Conservation (phyloP, 2,797 vertebrate genomes). For the Oophaga sylvatica region DNA sequence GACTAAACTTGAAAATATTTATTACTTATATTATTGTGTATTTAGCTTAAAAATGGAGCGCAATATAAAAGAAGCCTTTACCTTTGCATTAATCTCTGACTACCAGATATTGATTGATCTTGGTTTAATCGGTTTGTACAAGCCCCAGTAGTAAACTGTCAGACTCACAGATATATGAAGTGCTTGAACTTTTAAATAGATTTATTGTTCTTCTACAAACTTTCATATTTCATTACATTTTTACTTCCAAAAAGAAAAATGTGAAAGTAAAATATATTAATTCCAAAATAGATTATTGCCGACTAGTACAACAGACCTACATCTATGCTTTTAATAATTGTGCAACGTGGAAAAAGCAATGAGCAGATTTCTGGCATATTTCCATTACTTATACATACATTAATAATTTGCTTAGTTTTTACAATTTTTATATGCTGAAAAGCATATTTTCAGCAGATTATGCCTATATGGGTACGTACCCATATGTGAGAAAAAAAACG, state of each 20-base stretch:
- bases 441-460: too few relatives aligned
- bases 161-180: slow-evolving; percentile 42
- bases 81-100: slow-evolving; percentile 43
- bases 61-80: slow-evolving; percentile 42
- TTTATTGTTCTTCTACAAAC: slow-evolving; percentile 50
- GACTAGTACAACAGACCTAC: not conserved
- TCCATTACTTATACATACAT: not conserved
- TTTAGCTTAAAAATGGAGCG: slow-evolving; percentile 8
- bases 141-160: slow-evolving; percentile 48
- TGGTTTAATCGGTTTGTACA: slow-evolving; percentile 51
- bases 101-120: slow-evolving; percentile 56
- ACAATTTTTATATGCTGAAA: not conserved
- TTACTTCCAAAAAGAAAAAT: slow-evolving; percentile 32
- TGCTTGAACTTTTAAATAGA: slow-evolving; percentile 49
- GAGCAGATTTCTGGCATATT: not conserved
- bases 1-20: not conserved
- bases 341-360: not conserved
- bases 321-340: not conserved
- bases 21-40: slow-evolving; percentile 4
- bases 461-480: too few relatives aligned
- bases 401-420: not conserved
- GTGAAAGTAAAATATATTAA: not conserved
- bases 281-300: slow-evolving; percentile 22
- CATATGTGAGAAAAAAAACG: too few relatives aligned
- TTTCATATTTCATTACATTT: slow-evolving; percentile 22